Percentiles rank a stretch among this genome's conserved stretches.
These are phyloP conservation scores for Erythrolamprus reginae DNA, from an alignment of 2,113 vertebrate genomes.

Conservation along the genomic window DNA sequence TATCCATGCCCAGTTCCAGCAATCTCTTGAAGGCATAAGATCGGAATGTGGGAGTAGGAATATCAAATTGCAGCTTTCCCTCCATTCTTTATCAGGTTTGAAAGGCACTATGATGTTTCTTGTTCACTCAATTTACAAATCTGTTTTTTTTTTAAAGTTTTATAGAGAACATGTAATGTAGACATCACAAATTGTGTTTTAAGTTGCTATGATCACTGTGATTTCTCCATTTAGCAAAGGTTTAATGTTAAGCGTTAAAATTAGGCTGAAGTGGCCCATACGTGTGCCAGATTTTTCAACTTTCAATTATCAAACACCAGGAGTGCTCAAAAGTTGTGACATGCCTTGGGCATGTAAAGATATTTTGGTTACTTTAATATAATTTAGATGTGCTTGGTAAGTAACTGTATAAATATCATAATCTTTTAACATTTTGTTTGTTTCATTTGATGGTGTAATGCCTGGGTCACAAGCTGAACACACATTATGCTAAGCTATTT, in stretches of 20 bases:
- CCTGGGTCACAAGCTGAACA: background rate
- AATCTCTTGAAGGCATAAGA: too few species aligned
- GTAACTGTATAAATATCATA: too few species aligned
- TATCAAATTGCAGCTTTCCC: background rate
- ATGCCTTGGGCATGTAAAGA: too few species aligned
- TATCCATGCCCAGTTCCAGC: too few species aligned
- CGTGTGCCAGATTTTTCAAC: too few species aligned
- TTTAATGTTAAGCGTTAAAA: background rate
- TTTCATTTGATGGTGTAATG: background rate
- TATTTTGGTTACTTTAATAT: too few species aligned
- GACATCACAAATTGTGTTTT: background rate
- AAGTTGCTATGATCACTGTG: background rate
- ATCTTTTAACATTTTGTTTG: too few species aligned
- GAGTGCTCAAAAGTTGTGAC: too few species aligned
- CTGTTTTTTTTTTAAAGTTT: too few species aligned
- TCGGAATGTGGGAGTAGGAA: background rate
- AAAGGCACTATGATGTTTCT: background rate
- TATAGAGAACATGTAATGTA: background rate
- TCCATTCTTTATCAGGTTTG: background rate
- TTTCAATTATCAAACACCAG: too few species aligned
- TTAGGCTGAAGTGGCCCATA: background rate
- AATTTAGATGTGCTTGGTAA: too few species aligned
- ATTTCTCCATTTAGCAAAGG: background rate
- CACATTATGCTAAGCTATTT: background rate
- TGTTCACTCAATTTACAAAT: background rate